Evolutionary conservation across 2,113 vertebrate genomes (phyloP).

Genomic region (Pedetes capensis): DNA sequence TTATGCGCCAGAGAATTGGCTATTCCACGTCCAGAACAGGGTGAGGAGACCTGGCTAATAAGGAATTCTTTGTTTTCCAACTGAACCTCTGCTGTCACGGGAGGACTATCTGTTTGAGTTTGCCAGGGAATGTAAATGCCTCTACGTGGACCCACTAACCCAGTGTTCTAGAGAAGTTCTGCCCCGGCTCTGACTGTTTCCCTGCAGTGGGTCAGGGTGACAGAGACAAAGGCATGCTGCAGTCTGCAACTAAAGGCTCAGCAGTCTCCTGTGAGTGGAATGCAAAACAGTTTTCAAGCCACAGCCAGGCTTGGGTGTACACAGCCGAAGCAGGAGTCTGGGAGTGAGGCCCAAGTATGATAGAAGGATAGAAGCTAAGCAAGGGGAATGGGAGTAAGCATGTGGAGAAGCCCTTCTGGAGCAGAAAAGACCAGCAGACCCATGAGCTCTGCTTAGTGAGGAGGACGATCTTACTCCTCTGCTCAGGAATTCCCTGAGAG

Average conservation of each 20-base stretch:
- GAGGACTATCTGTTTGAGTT: neutral
- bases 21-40: neutral
- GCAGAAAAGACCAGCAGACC: neutral
- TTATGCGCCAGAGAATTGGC: neutral
- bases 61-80: neutral
- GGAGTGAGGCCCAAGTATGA: neutral
- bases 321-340: neutral
- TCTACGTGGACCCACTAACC: neutral
- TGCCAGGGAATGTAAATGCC: neutral
- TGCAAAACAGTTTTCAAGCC: slow-evolving; percentile 56
- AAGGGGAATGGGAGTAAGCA: neutral
- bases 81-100: neutral
- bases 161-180: slow-evolving; percentile 28
- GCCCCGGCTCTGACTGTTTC: neutral
- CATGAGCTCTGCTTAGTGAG: neutral
- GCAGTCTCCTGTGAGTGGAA: slow-evolving; percentile 72
- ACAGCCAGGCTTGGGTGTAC: neutral
- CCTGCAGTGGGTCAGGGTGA: slow-evolving; percentile 50
- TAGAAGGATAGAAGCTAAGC: neutral
- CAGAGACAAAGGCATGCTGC: slow-evolving; percentile 72
- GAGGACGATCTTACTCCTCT: neutral
- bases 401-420: neutral
- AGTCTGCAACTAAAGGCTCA: slow-evolving; percentile 53
- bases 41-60: neutral
- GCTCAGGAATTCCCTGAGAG: neutral